Evolutionary conservation across 2,888 invertebrate species (phyloP).

Genomic region (Cosmopolites sordidus): DNA sequence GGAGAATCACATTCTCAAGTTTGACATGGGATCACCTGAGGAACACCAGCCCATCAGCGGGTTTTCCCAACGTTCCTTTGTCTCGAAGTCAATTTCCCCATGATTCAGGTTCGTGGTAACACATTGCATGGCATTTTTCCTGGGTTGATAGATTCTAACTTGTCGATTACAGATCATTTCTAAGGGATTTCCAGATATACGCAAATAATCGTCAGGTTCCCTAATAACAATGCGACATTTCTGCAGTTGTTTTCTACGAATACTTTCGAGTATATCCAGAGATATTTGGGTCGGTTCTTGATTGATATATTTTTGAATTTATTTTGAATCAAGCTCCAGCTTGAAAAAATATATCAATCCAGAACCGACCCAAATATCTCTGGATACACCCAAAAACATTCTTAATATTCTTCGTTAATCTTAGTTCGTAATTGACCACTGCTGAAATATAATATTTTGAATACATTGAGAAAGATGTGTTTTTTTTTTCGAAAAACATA

Average conservation of each 20-base stretch:
- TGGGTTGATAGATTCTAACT: constrained; percentile 33
- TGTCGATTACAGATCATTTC: constrained; percentile 20
- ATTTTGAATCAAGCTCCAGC: no score
- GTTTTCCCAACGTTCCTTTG: constrained; percentile 52
- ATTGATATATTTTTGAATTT: no score
- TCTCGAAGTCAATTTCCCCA: constrained; percentile 35
- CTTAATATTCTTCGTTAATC: no score
- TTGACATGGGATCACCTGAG: constrained; percentile 87
- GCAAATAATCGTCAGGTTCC: constrained; percentile 10
- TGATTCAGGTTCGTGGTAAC: no score
- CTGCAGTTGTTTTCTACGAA: constrained; percentile 4
- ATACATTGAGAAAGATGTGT: no score
- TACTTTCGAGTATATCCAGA: constrained; percentile 11
- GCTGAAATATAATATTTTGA: constrained; percentile 16
- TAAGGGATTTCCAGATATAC: constrained; percentile 18
- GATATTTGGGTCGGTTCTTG: constrained; percentile 9
- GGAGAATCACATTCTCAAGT: constrained; percentile 71
- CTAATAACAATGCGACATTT: constrained; percentile 19
- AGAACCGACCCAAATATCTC: constrained; percentile 6
- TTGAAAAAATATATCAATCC: no score
- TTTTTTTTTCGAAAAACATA: no score
- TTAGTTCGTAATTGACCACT: constrained; percentile 2
- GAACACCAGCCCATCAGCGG: constrained; percentile 95
- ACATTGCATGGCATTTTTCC: constrained; percentile 37
- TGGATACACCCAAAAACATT: constrained; percentile 13